Evolutionary conservation across 2,113 vertebrate species (phyloP), one percentile per base, ranked within the genome.

Genomic region (Phodopus roborovskii): DNA sequence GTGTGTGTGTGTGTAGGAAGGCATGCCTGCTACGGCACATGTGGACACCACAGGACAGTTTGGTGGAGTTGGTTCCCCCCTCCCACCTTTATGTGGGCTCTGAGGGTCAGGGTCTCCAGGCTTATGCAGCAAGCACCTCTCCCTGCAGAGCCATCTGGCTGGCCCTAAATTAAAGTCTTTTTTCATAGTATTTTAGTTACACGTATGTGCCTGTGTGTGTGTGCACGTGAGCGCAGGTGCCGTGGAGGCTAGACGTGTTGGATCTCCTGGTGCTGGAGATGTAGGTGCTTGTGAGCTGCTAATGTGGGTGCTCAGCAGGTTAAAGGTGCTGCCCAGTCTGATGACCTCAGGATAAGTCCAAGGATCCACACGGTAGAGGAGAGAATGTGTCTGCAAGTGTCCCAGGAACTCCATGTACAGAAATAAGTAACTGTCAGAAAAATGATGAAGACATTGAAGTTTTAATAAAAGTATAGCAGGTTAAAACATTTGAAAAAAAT

Each of bases 401-500:
- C 39, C 17, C 62, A 33, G 20, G 39, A 48, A 11, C 60, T 84
- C 58, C 22, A 10, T 10, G 64, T 11, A 20, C 39, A 84, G 28
- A 64, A 45, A 64, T 64, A 64, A 11, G 2, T 64, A 89, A 60
- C 12, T 66, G 48, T 60, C 7, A 82, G 56, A 28, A 82, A 16
- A 36, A 86, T 66, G 60, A 64, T 77, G 24, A 56, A 66, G 58
- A 82, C 30, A 85, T 2, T 81, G 33, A 90, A 90, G 6, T 64
- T 45, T 64, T 94, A 74, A 39, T 95, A 58, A 62, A 53, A 85
- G 66, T 90, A 36, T 68, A 68, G 13, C n/a, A 94, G 39, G 36
- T 45, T 73, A 16, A 88, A 71, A 94, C 77, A 13, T 78, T 97
- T 88, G 42, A 20, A 50, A 88, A 20, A 96, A 50, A 70, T 83